Percentiles rank a stretch among this genome's conserved stretches.
Evolutionary conservation across 2,888 invertebrate species (phyloP).

Genomic region (Tricholauxania praeusta): DNA sequence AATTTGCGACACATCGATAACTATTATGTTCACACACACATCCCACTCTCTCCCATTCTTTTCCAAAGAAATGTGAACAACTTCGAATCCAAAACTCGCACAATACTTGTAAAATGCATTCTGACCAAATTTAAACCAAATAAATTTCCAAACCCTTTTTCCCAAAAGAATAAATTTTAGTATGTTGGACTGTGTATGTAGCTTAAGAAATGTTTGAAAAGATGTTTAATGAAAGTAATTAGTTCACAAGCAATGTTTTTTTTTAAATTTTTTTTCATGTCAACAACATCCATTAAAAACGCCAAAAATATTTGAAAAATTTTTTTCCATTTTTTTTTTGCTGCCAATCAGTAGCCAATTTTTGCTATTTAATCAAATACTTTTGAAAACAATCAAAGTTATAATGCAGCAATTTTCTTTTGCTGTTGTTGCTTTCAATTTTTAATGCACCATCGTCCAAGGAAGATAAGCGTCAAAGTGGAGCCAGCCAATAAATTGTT

Average conservation of each 20-base stretch:
- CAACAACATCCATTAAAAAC: slow-evolving; percentile 50
- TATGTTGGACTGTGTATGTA: slow-evolving; percentile 43
- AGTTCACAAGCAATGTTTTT: slow-evolving; percentile 26
- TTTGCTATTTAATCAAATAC: slow-evolving; percentile 28
- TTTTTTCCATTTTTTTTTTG: slow-evolving; percentile 44
- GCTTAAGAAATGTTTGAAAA: slow-evolving; percentile 38
- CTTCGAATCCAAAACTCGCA: too few relatives aligned
- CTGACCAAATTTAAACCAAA: too few relatives aligned
- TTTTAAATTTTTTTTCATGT: slow-evolving; percentile 29
- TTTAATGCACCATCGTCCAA: slow-evolving; percentile 42
- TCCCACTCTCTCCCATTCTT: too few relatives aligned
- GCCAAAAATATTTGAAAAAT: slow-evolving; percentile 58
- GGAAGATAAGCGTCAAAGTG: slow-evolving; percentile 35
- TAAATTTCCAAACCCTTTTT: too few relatives aligned
- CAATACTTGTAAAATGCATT: too few relatives aligned
- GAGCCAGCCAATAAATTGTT: slow-evolving; percentile 21
- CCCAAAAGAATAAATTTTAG: background rate
- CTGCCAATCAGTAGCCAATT: slow-evolving; percentile 28
- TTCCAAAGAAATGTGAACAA: too few relatives aligned
- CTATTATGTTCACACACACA: too few relatives aligned
- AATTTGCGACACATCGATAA: too few relatives aligned
- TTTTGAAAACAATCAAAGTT: slow-evolving; percentile 49
- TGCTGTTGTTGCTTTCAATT: slow-evolving; percentile 31
- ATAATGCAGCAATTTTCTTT: slow-evolving; percentile 29
- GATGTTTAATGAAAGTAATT: slow-evolving; percentile 25